Conservation (phyloP, 1,140 invertebrate genomes). For the Drosophila aff. region DNA sequence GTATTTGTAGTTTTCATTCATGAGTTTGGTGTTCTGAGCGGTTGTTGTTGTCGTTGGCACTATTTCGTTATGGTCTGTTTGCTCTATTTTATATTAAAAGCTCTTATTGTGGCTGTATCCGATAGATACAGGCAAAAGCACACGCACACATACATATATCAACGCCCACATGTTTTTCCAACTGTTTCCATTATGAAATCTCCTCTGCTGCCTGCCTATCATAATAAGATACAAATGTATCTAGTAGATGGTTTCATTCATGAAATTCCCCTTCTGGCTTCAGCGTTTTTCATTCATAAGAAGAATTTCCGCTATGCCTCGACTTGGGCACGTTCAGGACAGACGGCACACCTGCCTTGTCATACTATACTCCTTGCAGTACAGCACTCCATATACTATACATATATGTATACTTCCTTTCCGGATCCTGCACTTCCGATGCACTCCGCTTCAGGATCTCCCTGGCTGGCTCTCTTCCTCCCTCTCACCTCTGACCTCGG, state of each 20-base stretch:
- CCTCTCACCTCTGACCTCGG: background rate
- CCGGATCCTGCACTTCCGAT: constrained; percentile 50
- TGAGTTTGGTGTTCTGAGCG: constrained; percentile 23
- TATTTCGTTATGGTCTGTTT: constrained; percentile 72
- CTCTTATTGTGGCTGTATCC: constrained; percentile 49
- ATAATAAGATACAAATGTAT: constrained; percentile 59
- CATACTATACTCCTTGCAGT: constrained; percentile 11
- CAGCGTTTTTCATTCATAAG: constrained; percentile 45
- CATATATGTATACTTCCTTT: constrained; percentile 15
- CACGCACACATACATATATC: background rate
- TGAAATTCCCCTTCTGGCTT: constrained; percentile 14
- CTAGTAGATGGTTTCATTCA: constrained; percentile 36
- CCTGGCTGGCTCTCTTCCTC: background rate
- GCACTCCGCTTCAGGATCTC: constrained; percentile 11
- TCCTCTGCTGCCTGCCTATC: constrained; percentile 36
- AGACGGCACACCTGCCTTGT: constrained; percentile 45
- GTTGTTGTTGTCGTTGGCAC: constrained; percentile 26
- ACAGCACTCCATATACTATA: background rate
- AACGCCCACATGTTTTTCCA: constrained; percentile 54
- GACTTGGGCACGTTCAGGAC: constrained; percentile 19
- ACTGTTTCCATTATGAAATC: constrained; percentile 58
- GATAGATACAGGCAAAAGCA: constrained; percentile 19
- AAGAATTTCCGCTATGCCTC: constrained; percentile 23
- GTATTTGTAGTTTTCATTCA: constrained; percentile 67
- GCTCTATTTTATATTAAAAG: constrained; percentile 67